phyloP scores from a whole-genome alignment of 2,888 invertebrate genomes.

The Scelioninae gen. 1 region DNA sequence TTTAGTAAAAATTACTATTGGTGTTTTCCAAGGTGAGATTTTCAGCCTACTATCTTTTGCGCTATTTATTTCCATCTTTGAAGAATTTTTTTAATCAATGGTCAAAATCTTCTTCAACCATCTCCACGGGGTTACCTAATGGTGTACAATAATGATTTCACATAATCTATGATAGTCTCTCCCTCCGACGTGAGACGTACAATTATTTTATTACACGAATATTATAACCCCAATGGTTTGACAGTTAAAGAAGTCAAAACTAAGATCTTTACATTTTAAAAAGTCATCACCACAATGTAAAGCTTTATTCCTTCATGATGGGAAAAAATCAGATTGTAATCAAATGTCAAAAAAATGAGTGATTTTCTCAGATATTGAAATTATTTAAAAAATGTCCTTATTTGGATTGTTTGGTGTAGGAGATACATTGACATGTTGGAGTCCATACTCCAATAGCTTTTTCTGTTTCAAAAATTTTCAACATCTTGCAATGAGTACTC shows the following conservation, averaged over 20 bases:
- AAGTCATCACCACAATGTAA: not conserved
- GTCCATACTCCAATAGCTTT: not conserved
- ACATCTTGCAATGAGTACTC: not conserved
- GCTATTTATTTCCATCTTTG: not conserved
- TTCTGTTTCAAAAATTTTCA: not conserved
- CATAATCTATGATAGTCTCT: not conserved
- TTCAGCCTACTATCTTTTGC: not conserved
- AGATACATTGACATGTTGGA: not conserved
- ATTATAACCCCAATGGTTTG: not conserved
- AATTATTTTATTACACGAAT: not conserved
- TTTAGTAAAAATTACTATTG: not conserved
- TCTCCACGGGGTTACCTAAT: not conserved
- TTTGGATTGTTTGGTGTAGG: not conserved
- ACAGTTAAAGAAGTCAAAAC: not conserved
- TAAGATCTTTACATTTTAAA: not conserved
- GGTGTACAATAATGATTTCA: slow-evolving; percentile 7
- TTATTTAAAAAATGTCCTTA: not conserved
- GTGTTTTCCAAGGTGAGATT: not conserved
- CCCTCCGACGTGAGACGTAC: not conserved
- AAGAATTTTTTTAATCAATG: not conserved
- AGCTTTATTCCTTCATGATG: not conserved
- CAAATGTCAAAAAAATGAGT: not conserved
- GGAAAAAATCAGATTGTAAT: not conserved
- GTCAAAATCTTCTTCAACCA: not conserved
- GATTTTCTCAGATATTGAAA: not conserved